Conservation (phyloP, 2,888 invertebrate species). For the Parnassius smintheus region DNA sequence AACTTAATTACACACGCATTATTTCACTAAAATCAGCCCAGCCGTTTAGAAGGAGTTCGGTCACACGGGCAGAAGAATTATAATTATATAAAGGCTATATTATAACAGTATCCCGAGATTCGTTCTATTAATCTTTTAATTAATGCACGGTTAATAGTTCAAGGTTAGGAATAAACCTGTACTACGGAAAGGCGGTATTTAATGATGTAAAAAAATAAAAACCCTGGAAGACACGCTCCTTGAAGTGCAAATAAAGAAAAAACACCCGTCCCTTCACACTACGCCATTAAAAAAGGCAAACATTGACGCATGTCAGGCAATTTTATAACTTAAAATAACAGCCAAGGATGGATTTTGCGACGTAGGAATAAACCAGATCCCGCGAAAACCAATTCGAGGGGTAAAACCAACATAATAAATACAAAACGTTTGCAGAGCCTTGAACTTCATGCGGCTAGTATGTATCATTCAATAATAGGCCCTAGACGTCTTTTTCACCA, state of each 20-base stretch:
- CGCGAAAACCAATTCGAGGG: background rate
- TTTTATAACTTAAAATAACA: background rate
- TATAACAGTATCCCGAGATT: too few relatives aligned
- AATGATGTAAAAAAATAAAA: background rate
- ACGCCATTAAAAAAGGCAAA: background rate
- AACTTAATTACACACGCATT: too few relatives aligned
- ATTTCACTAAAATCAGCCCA: too few relatives aligned
- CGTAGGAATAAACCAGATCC: background rate
- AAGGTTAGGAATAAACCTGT: too few relatives aligned
- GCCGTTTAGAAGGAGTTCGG: too few relatives aligned
- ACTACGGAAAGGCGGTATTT: too few relatives aligned
- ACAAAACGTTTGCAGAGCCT: constrained; percentile 16
- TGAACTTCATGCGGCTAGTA: constrained; percentile 20
- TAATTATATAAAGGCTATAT: too few relatives aligned
- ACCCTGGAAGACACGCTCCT: background rate
- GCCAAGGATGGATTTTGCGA: background rate
- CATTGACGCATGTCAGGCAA: background rate
- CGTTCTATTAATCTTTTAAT: too few relatives aligned
- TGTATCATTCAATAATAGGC: constrained; percentile 12
- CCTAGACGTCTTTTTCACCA: background rate
- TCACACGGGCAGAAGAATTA: too few relatives aligned
- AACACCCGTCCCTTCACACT: background rate
- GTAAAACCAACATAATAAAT: constrained; percentile 9
- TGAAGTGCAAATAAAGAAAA: background rate
- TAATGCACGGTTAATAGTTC: too few relatives aligned